Base-by-base conservation (phyloP, 2,113 vertebrate species). In the Ursus arctos region DNA sequence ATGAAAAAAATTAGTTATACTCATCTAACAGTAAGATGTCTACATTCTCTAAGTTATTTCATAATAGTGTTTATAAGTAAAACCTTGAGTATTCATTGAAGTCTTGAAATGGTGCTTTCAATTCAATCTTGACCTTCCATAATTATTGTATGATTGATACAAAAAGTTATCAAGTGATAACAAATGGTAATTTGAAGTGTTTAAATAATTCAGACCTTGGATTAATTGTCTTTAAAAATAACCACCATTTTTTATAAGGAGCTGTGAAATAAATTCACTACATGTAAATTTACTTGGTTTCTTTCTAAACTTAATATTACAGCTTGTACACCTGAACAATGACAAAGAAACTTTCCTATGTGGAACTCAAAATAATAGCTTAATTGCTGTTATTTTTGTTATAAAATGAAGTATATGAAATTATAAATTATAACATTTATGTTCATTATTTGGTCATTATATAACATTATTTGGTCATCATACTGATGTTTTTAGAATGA, bases 231-330 rank as follows among this genome's bases (percentile, higher is more conserved):
- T 72, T 71, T 94, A 21, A 55, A 76, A 55, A 77, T 11, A 81
- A 19, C 31, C 28, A 84, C 36, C 2, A 21, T 49, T 59, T 97
- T 86, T 51, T 71, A 84, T 51, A 87, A 87, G 69, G 61, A 93
- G 3, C 76, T 33, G 22, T 51, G 49, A 81, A 74, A 59, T 71
- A 81, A 77, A 36, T 90, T 69, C 7, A 61, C 8, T 65, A 51
- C 16, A 22, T 94, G 18, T 47, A 86, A 71, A 53, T 82, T 61
- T 86, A 85, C 7, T 40, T 94, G 43, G 21, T 53, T 43, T 81
- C n/a, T 89, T 89, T 94, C 63, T 94, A 19, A 15, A 55, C n/a
- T 87, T 92, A 55, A 72, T 82, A 18, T 79, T 96, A 72, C 14
- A 76, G 10, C 51, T 76, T 76, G 49, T 19, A 57, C 22, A 33